Conservation (phyloP, 1,140 invertebrate genomes). For the Pachypeltis micranthus region DNA sequence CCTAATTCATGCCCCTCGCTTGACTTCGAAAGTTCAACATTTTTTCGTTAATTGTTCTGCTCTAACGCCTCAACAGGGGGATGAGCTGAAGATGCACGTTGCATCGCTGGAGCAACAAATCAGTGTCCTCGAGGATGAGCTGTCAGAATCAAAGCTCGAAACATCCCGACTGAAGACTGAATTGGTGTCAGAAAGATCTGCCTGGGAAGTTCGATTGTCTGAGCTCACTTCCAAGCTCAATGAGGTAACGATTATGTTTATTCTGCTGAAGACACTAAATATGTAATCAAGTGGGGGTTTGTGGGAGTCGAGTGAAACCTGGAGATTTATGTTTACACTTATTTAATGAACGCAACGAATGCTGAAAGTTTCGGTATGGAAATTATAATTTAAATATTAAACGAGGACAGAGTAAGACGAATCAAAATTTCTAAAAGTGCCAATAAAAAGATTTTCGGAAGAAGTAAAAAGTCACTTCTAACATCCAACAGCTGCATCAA, state of each 20-base stretch:
- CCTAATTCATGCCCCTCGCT: no score
- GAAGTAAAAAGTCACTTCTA: no score
- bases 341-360: no score
- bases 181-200: constrained; percentile 74
- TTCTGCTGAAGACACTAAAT: background rate
- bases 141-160: constrained; percentile 70
- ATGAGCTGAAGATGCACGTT: constrained; percentile 40
- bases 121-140: constrained; percentile 73
- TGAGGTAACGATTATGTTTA: constrained; percentile 49
- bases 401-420: no score
- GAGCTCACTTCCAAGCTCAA: constrained; percentile 86
- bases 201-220: constrained; percentile 74
- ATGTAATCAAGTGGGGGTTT: background rate
- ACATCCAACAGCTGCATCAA: no score
- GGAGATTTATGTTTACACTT: background rate
- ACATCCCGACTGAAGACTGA: constrained; percentile 77
- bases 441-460: no score
- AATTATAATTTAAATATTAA: no score
- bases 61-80: no score
- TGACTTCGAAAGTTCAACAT: no score
- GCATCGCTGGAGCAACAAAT: constrained; percentile 67
- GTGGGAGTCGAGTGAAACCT: background rate
- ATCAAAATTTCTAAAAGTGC: no score
- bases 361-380: no score
- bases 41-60: no score